phyloP scores from a whole-genome alignment of 2,113 vertebrate genomes.

The Pangasianodon hypophthalmus region DNA sequence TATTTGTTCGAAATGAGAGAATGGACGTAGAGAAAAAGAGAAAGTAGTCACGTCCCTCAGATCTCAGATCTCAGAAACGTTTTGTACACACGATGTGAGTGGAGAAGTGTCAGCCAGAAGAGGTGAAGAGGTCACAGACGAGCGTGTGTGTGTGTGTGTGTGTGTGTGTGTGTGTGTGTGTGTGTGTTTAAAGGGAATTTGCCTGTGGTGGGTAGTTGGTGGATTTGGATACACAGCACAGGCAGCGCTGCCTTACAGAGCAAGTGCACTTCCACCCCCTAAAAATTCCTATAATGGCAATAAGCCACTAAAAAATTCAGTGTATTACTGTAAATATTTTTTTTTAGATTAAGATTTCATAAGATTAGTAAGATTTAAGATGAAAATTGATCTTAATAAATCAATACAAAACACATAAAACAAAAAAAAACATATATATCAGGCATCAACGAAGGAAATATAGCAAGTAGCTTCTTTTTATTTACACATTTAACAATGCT shows the following conservation, averaged over 20 bases:
- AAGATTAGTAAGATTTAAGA: not conserved
- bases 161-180: slow-evolving; percentile 2
- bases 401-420: not conserved
- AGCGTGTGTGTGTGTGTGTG: not conserved
- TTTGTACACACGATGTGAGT: slow-evolving; percentile 2
- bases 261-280: not conserved
- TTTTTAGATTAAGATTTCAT: not conserved
- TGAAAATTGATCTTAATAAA: too few relatives aligned
- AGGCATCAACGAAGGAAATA: not conserved
- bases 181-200: not conserved
- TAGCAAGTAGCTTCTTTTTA: not conserved
- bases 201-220: not conserved
- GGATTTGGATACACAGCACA: not conserved
- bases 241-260: slow-evolving; percentile 21
- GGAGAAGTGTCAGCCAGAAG: slow-evolving; percentile 16
- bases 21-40: not conserved
- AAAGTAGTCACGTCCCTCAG: not conserved
- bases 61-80: not conserved
- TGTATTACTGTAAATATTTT: not conserved
- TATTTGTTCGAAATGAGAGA: not conserved
- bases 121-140: slow-evolving; percentile 26
- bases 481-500: not conserved
- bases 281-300: not conserved
- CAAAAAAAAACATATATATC: not conserved
- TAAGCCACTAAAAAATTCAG: not conserved